phyloP scores from a whole-genome alignment of 2,888 invertebrate species.

The Hypsopygia costalis region DNA sequence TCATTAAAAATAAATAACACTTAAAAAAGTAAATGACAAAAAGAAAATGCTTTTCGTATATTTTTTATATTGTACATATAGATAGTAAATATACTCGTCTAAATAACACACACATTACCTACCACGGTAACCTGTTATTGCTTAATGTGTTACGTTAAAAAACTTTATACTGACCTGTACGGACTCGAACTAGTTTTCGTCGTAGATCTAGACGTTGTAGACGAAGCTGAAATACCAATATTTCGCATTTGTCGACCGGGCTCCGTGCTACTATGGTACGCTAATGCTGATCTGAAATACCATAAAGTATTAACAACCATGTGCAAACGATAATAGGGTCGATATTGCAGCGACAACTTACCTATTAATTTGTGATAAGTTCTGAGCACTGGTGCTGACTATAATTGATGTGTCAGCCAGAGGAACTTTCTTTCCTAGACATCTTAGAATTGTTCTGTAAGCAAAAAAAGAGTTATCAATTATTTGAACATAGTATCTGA shows the following conservation, averaged over 20 bases:
- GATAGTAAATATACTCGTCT: too few relatives aligned
- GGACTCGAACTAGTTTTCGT: slow-evolving; percentile 97
- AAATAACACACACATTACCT: too few relatives aligned
- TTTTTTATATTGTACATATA: too few relatives aligned
- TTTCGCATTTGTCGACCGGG: slow-evolving; percentile 79
- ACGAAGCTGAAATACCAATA: slow-evolving; percentile 96
- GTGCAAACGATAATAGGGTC: neutral
- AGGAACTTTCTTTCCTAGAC: slow-evolving; percentile 91
- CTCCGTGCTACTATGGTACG: slow-evolving; percentile 85
- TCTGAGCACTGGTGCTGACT: slow-evolving; percentile 88
- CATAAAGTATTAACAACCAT: neutral
- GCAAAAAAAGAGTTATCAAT: slow-evolving; percentile 16
- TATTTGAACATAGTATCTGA: too few relatives aligned
- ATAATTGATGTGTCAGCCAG: slow-evolving; percentile 87
- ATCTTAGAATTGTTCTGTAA: slow-evolving; percentile 84
- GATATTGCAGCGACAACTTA: slow-evolving; percentile 21
- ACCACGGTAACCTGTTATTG: too few relatives aligned
- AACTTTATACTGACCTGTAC: slow-evolving; percentile 81
- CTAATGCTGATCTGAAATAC: slow-evolving; percentile 85
- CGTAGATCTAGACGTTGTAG: slow-evolving; percentile 96
- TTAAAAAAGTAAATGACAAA: too few relatives aligned
- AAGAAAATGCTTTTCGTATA: too few relatives aligned
- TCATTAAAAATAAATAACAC: too few relatives aligned
- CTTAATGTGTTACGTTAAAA: too few relatives aligned
- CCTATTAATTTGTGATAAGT: slow-evolving; percentile 82